Evolutionary conservation across 2,113 vertebrate genomes (phyloP).

Genomic region (Hippocampus mohnikei): DNA sequence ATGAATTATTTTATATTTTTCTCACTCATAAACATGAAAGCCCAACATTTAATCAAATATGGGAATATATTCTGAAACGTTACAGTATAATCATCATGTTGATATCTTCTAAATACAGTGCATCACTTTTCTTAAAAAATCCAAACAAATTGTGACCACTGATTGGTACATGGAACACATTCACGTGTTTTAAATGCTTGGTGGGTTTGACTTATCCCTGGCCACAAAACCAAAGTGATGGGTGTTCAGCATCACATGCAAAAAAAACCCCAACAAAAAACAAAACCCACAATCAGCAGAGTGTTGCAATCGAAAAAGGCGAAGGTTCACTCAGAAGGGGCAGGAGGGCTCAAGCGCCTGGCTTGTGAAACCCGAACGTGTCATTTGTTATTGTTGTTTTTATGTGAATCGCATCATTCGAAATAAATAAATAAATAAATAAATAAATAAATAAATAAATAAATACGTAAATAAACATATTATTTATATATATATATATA

Average conservation of each 20-base stretch:
- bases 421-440: too few relatives aligned
- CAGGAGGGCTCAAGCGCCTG: constrained; percentile 19
- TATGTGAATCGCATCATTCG: background rate
- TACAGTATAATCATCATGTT: background rate
- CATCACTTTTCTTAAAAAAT: background rate
- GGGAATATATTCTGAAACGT: background rate
- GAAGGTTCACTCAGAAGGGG: constrained; percentile 13
- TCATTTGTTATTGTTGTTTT: too few relatives aligned
- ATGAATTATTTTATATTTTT: too few relatives aligned
- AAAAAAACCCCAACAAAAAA: constrained; percentile 40
- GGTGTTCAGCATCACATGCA: constrained; percentile 60
- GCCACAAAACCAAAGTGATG: constrained; percentile 70
- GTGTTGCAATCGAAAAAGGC: constrained; percentile 58
- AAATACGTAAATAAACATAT: too few relatives aligned
- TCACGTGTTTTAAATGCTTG: constrained; percentile 50
- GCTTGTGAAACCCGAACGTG: background rate
- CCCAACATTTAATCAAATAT: too few relatives aligned
- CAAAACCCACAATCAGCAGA: constrained; percentile 22
- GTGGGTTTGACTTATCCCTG: constrained; percentile 51
- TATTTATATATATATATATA: background rate
- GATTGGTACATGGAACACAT: constrained; percentile 2
- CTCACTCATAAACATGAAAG: too few relatives aligned
- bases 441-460: too few relatives aligned
- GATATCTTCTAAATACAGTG: background rate
- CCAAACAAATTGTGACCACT: background rate